phyloP scores from a whole-genome alignment of 2,888 invertebrate genomes.

The Idaea biselata region DNA sequence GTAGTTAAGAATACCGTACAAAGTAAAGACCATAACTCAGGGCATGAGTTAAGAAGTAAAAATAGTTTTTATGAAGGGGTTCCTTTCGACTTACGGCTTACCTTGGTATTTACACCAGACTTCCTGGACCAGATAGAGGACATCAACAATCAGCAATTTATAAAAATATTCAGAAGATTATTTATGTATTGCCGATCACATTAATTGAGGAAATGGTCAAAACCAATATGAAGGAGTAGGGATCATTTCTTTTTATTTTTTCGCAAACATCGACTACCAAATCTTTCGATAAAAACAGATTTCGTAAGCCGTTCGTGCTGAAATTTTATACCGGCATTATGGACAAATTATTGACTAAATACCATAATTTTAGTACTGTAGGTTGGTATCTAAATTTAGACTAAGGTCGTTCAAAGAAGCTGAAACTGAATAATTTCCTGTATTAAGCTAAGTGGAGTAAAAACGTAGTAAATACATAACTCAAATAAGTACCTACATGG shows the following conservation, averaged over 20 bases:
- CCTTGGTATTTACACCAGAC: slow-evolving; percentile 74
- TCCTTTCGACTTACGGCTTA: slow-evolving; percentile 53
- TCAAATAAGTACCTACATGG: slow-evolving; percentile 10
- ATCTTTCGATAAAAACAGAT: no score
- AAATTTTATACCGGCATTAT: no score
- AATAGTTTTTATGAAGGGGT: slow-evolving; percentile 36
- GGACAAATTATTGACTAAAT: neutral
- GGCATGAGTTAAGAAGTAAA: slow-evolving; percentile 17
- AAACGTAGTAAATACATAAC: slow-evolving; percentile 18
- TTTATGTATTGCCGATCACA: neutral
- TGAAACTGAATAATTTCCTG: neutral
- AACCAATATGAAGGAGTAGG: no score
- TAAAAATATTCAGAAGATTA: neutral
- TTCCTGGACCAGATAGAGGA: slow-evolving; percentile 68
- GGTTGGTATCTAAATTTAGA: neutral
- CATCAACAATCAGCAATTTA: slow-evolving; percentile 37
- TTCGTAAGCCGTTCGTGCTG: no score
- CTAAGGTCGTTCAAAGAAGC: neutral
- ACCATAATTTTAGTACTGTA: neutral
- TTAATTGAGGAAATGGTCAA: neutral
- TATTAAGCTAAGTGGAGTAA: neutral
- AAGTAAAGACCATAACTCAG: neutral
- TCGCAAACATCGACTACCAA: no score
- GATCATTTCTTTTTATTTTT: no score
- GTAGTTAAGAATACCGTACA: neutral